Evolutionary conservation across 1,140 invertebrate species (phyloP).

Genomic region (Homarus americanus): DNA sequence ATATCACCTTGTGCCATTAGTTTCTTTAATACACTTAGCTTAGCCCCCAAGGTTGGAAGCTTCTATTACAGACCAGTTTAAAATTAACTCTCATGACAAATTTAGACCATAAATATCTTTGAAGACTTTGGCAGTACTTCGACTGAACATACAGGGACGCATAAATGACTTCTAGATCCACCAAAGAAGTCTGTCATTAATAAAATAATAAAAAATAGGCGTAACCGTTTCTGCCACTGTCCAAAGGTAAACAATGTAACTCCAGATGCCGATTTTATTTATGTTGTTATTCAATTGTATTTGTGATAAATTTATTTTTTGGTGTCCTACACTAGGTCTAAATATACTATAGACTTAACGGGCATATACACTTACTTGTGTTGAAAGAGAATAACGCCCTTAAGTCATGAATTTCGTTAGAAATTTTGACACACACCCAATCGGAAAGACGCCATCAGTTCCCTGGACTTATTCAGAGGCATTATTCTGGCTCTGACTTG

Average conservation of each 20-base stretch:
- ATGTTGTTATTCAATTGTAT: background rate
- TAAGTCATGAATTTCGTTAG: constrained; percentile 69
- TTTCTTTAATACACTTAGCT: background rate
- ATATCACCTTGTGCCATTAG: background rate
- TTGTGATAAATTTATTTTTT: background rate
- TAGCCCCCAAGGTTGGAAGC: background rate
- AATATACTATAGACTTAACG: background rate
- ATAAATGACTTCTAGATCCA: background rate
- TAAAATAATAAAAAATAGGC: constrained; percentile 46
- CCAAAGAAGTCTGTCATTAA: background rate
- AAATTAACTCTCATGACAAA: background rate
- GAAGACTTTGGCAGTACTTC: background rate
- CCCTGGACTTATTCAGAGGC: constrained; percentile 39
- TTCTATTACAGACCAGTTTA: background rate
- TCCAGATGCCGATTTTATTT: constrained; percentile 43
- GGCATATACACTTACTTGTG: constrained; percentile 39
- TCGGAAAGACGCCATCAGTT: constrained; percentile 67
- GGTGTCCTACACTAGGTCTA: background rate
- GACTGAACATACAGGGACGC: background rate
- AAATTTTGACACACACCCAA: constrained; percentile 66
- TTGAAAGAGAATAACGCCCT: constrained; percentile 44
- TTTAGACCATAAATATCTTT: background rate
- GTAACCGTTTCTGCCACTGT: constrained; percentile 32
- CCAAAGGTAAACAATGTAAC: constrained; percentile 53
- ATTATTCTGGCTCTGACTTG: constrained; percentile 34